phyloP scores from a whole-genome alignment of 2,888 invertebrate genomes.

The Drosophila kambysellisi region DNA sequence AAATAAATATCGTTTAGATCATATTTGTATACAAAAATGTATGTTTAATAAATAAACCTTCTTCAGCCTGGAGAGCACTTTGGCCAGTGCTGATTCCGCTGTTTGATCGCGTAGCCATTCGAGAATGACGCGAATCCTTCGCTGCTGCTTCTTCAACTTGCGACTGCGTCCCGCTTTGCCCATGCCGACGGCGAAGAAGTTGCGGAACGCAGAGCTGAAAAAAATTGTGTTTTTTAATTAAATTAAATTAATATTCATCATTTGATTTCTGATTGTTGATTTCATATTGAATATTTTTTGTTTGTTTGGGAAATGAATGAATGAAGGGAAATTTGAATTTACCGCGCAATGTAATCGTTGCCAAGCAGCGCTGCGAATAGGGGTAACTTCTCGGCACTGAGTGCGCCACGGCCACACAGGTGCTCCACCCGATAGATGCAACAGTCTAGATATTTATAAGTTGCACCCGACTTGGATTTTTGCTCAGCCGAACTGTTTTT shows the following conservation, averaged over 20 bases:
- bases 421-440: slow-evolving; percentile 90
- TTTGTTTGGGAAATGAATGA: neutral
- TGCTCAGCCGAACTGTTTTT: slow-evolving; percentile 27
- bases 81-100: slow-evolving; percentile 89
- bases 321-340: neutral
- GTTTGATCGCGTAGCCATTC: slow-evolving; percentile 91
- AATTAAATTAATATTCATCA: neutral
- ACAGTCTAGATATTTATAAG: slow-evolving; percentile 86
- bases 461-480: slow-evolving; percentile 32
- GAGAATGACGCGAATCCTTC: slow-evolving; percentile 89
- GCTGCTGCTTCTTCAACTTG: slow-evolving; percentile 87
- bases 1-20: neutral
- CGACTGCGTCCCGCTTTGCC: slow-evolving; percentile 78
- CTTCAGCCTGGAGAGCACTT: slow-evolving; percentile 88
- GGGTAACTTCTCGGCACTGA: slow-evolving; percentile 90
- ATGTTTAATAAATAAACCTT: slow-evolving; percentile 70
- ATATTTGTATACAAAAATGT: neutral
- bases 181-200: slow-evolving; percentile 89
- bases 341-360: slow-evolving; percentile 93
- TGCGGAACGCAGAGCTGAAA: slow-evolving; percentile 86
- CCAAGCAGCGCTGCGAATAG: slow-evolving; percentile 93
- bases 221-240: neutral
- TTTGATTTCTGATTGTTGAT: neutral
- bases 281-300: neutral
- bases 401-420: slow-evolving; percentile 88